These are phyloP conservation scores for Columba guinea DNA, from an alignment of 2,797 vertebrate species.

Conservation along the genomic window DNA sequence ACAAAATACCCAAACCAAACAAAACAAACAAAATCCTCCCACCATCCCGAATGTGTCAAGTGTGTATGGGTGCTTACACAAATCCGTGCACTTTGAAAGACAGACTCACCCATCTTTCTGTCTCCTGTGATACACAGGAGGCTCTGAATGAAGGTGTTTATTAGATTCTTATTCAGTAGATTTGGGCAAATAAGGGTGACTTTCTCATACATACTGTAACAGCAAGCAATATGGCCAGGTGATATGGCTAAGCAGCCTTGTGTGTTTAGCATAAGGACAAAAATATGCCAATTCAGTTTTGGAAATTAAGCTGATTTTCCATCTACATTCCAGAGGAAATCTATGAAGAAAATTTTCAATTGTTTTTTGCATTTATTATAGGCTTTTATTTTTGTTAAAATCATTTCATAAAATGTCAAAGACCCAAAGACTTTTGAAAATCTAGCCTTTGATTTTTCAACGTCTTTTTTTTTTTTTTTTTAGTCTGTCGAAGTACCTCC, in stretches of 20 bases:
- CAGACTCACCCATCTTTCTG: background rate
- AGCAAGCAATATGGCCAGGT: background rate
- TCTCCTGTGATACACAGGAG: background rate
- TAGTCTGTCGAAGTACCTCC: background rate
- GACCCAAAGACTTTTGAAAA: background rate
- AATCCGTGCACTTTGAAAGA: background rate
- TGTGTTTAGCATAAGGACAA: background rate
- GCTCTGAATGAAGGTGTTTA: background rate
- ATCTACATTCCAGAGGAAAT: background rate
- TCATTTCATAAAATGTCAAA: background rate
- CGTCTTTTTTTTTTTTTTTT: background rate
- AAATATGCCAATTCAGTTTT: rapidly evolving
- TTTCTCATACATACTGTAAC: background rate
- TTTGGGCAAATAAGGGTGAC: background rate
- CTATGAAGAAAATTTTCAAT: background rate
- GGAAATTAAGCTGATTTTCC: background rate
- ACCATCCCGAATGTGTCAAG: rapidly evolving
- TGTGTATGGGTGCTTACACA: rapidly evolving
- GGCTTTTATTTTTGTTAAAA: background rate
- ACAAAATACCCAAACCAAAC: too few relatives aligned
- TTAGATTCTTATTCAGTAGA: background rate
- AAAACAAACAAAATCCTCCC: too few relatives aligned
- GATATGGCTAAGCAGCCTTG: background rate
- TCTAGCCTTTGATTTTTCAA: background rate
- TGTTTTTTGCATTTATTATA: background rate